Evolutionary conservation across 2,797 vertebrate genomes (phyloP).

Genomic region (Platalea minor): DNA sequence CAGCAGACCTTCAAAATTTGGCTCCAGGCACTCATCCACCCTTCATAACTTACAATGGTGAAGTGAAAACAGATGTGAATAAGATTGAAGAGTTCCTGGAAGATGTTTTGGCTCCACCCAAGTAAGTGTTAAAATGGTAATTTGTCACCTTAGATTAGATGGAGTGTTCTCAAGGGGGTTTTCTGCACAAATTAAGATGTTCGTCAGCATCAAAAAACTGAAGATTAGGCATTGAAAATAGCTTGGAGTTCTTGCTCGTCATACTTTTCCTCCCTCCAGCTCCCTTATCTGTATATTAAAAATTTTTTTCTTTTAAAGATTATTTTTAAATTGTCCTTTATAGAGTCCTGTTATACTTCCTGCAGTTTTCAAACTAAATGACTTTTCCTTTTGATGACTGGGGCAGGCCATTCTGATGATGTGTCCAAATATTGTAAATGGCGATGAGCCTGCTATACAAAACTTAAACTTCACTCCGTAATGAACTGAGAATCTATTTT

Average conservation of each 20-base stretch:
- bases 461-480: neutral
- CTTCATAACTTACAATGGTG: conserved; percentile 95
- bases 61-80: conserved; percentile 98
- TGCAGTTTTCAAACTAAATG: neutral
- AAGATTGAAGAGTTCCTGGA: conserved; percentile 99
- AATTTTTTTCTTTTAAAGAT: neutral
- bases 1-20: conserved; percentile 96
- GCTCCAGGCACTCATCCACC: conserved; percentile 97
- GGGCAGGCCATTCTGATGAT: neutral
- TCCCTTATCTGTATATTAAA: neutral
- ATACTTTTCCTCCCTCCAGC: neutral
- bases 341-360: neutral
- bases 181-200: neutral
- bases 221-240: neutral
- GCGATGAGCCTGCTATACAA: neutral
- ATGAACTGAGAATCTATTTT: neutral
- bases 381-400: neutral
- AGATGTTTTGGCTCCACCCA: conserved; percentile 93
- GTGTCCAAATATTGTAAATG: neutral
- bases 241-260: neutral
- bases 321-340: neutral
- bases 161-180: neutral
- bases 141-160: neutral
- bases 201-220: neutral
- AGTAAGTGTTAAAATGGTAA: conserved; percentile 78